Conservation (phyloP, 2,797 vertebrate genomes). For the Acestrorhynchus altus region DNA sequence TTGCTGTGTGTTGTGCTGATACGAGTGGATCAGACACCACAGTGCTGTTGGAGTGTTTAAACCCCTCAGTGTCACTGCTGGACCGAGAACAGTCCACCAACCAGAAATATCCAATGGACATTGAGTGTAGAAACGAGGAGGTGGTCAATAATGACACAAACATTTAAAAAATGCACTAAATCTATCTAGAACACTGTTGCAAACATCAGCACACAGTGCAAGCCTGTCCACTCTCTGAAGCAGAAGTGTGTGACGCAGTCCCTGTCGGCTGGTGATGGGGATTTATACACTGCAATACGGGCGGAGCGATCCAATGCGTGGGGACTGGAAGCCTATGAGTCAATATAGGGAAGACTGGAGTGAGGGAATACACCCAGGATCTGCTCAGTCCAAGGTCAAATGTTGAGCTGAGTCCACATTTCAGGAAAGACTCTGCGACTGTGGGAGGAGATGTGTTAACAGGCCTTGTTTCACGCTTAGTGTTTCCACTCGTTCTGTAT, state of each 20-base stretch:
- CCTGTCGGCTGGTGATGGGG: slow-evolving; percentile 28
- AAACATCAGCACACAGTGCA: too few species aligned
- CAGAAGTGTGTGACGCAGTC: slow-evolving; percentile 17
- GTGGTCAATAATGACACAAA: too few species aligned
- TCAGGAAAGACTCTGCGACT: not conserved
- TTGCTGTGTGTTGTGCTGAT: too few species aligned
- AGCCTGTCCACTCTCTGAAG: not conserved
- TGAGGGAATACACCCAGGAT: not conserved
- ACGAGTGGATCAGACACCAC: too few species aligned
- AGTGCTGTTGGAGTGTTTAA: too few species aligned
- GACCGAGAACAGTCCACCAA: too few species aligned
- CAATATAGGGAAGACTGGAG: slow-evolving; percentile 3
- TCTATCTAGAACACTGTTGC: too few species aligned
- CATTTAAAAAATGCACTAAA: too few species aligned
- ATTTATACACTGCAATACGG: slow-evolving; percentile 42
- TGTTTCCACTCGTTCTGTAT: too few species aligned
- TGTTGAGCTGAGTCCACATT: not conserved
- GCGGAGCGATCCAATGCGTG: slow-evolving; percentile 20
- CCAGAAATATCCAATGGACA: too few species aligned
- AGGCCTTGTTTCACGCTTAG: not conserved
- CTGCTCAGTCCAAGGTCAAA: slow-evolving; percentile 12
- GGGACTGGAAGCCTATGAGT: slow-evolving; percentile 7
- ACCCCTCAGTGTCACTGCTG: too few species aligned
- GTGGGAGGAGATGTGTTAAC: not conserved
- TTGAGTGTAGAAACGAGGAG: too few species aligned